Percentiles rank a stretch among this genome's conserved stretches.
These are phyloP conservation scores for Nesidiocoris tenuis DNA, from an alignment of 2,888 invertebrate genomes.

Conservation along the genomic window DNA sequence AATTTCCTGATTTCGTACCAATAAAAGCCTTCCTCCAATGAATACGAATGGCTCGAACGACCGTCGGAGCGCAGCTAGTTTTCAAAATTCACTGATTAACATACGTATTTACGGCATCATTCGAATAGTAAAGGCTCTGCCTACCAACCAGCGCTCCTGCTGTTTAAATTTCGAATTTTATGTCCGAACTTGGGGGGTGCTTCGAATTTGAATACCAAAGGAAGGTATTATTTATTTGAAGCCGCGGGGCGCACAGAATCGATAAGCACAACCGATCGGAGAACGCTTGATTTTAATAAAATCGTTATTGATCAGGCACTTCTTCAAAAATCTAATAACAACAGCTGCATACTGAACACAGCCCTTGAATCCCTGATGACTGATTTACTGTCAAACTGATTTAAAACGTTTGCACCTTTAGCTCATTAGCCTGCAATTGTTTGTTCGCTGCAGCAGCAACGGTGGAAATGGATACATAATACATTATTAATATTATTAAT, in stretches of 20 bases:
- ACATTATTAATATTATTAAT: no score
- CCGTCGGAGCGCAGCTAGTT: neutral
- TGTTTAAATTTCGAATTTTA: conserved; percentile 14
- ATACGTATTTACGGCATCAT: conserved; percentile 28
- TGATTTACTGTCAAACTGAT: no score
- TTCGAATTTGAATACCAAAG: conserved; percentile 22
- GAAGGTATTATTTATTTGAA: neutral
- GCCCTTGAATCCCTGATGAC: no score
- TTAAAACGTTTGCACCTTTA: no score
- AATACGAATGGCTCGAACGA: conserved; percentile 1
- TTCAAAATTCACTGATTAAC: conserved; percentile 17
- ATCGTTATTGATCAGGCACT: no score
- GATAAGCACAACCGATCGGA: neutral
- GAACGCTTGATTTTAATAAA: neutral
- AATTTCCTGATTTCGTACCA: conserved; percentile 22
- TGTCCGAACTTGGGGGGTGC: conserved; percentile 2
- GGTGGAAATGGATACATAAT: no score
- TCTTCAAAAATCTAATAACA: no score
- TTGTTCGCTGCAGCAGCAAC: no score
- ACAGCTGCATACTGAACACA: no score
- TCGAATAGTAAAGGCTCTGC: neutral
- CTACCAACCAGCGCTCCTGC: neutral
- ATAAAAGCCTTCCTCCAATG: neutral
- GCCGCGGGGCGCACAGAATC: neutral
- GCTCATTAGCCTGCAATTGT: no score